Conservation (phyloP, 2,113 vertebrate species). For the Elachura formosa region DNA sequence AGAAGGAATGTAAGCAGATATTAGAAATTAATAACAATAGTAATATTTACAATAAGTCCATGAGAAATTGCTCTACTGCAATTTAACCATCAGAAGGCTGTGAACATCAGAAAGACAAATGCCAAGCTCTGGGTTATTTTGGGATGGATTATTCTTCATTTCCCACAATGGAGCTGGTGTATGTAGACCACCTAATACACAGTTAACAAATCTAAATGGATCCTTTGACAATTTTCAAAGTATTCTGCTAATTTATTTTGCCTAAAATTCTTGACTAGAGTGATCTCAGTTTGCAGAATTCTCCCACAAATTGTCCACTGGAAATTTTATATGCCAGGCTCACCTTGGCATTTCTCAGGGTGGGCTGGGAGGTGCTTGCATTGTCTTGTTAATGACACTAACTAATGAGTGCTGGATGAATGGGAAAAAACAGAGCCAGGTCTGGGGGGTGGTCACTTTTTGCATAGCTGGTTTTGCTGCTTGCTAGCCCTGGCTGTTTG, state of each 20-base stretch:
- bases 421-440: too few species aligned
- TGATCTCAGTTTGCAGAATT: background rate
- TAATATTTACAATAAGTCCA: too few species aligned
- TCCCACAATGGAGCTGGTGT: background rate
- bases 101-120: too few species aligned
- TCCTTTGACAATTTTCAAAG: background rate
- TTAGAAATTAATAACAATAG: too few species aligned
- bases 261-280: background rate
- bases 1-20: too few species aligned
- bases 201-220: background rate
- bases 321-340: background rate
- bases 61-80: too few species aligned
- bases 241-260: background rate
- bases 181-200: background rate
- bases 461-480: too few species aligned
- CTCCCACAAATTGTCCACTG: background rate
- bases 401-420: too few species aligned
- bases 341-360: background rate
- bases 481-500: too few species aligned
- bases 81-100: too few species aligned
- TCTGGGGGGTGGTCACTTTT: too few species aligned
- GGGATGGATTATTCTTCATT: background rate
- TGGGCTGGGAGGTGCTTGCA: background rate
- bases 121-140: background rate
- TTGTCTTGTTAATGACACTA: background rate